Evolutionary conservation across 1,140 invertebrate genomes (phyloP), one percentile per base, ranked within the genome.

Genomic region (Atta texana): DNA sequence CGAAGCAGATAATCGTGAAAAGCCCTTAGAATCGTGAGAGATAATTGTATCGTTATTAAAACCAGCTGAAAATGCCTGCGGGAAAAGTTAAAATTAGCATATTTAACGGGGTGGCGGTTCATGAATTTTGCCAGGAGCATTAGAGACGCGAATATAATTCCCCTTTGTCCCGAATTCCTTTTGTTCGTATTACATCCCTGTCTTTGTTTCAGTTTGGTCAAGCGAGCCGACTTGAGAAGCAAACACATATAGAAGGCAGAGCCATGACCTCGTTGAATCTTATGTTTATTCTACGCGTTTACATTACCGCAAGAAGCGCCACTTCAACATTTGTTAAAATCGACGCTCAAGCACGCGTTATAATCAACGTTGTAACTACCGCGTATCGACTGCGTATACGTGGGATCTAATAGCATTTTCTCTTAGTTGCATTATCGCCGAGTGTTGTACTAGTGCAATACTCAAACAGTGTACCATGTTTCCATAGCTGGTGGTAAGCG

Each of bases 171-270:
- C 44, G 69, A 34, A 84, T 75, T 71, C 69, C 80, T 61, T 84
- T 84, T 84, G 80, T 84, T 84, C 39, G 8, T 28, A 28, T 31
- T 59, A 51, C 69, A 84, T 84, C 28, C 39, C 55, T 39, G 55
- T 84, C 80, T 84, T 84, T 84, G 80, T 84, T 31, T 63, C 55
- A n/a, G 55, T 63, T 75, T 61, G 80, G 69, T 84, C 80, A 84
- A 75, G 69, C 69, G n/a, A 59, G 49, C 28, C 3, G n/a, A 49
- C 34, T 14, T 18, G 21, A 80, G 21, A 44, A 57, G 49, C 21
- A 28, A 44, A 31, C 16, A 24, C 6, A 44, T 63, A 68, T 16
- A 31, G 34, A 14, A 44, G 39, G 16, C 68, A 49, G 31, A 24
- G 55, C 53, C 39, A 53, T 61, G 49, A 82, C 24, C 55, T 10